A percentile compares a stretch with the other conserved stretches of the same genome.
Evolutionary conservation across 1,140 invertebrate species (phyloP).

Genomic region (Linepithema humile): DNA sequence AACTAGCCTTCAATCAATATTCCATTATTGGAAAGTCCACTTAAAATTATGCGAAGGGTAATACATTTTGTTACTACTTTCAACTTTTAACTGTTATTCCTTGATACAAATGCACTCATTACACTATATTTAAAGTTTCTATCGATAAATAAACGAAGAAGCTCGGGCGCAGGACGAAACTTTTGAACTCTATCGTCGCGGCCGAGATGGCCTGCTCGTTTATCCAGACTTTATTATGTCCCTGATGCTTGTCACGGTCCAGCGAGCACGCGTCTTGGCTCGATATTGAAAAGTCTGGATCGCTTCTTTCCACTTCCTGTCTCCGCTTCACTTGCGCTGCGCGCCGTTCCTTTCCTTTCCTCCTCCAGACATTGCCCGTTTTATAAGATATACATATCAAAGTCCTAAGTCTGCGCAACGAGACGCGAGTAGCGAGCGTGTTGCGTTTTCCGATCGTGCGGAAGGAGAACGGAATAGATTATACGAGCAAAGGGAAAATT

Average conservation of each 20-base stretch:
- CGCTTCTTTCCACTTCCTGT: slow-evolving; percentile 40
- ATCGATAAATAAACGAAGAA: neutral
- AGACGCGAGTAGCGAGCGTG: slow-evolving; percentile 28
- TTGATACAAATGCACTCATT: neutral
- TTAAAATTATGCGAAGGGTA: neutral
- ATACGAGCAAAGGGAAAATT: slow-evolving; percentile 41
- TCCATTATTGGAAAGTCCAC: no score
- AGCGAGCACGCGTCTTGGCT: slow-evolving; percentile 42
- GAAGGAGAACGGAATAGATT: slow-evolving; percentile 47
- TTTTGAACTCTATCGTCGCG: slow-evolving; percentile 20
- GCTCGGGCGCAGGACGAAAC: slow-evolving; percentile 1
- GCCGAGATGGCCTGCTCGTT: slow-evolving; percentile 34
- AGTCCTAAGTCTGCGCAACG: slow-evolving; percentile 23
- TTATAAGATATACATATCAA: slow-evolving; percentile 42
- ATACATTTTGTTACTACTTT: neutral
- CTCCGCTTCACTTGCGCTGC: slow-evolving; percentile 10
- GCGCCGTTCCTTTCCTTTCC: neutral
- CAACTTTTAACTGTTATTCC: neutral
- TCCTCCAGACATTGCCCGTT: slow-evolving; percentile 1
- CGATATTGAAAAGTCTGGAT: slow-evolving; percentile 67
- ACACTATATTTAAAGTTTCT: neutral
- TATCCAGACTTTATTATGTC: slow-evolving; percentile 64
- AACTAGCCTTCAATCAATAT: no score
- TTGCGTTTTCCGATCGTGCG: slow-evolving; percentile 45
- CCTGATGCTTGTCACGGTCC: slow-evolving; percentile 60